phyloP scores from a whole-genome alignment of 2,888 invertebrate species.

The Drosophila nr. fundita region DNA sequence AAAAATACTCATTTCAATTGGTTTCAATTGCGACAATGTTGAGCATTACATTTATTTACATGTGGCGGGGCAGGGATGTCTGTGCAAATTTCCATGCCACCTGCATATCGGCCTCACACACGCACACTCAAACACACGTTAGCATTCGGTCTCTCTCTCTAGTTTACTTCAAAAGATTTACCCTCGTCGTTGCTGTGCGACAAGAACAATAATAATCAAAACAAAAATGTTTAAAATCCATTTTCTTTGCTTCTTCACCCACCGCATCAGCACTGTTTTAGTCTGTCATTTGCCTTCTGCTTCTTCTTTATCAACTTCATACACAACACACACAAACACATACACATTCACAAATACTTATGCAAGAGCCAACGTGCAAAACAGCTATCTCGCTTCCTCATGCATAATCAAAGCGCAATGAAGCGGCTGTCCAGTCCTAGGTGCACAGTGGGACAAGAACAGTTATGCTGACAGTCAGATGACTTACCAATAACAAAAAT shows the following conservation, averaged over 20 bases:
- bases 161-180: constrained; percentile 61
- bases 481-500: background rate
- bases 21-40: constrained; percentile 68
- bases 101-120: constrained; percentile 54
- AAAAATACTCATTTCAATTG: constrained; percentile 65
- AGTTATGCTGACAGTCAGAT: background rate
- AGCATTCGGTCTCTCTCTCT: constrained; percentile 35
- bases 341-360: constrained; percentile 40
- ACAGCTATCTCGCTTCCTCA: constrained; percentile 75
- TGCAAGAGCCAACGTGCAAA: constrained; percentile 53
- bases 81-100: constrained; percentile 56
- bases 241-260: constrained; percentile 73
- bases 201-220: constrained; percentile 82
- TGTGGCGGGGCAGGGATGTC: constrained; percentile 9
- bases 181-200: constrained; percentile 67
- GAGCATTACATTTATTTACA: constrained; percentile 71
- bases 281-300: constrained; percentile 75
- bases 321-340: constrained; percentile 25
- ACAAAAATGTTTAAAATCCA: constrained; percentile 82
- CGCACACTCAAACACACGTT: constrained; percentile 6
- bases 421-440: constrained; percentile 35
- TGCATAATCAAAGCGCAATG: constrained; percentile 50
- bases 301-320: constrained; percentile 55
- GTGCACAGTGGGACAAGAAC: constrained; percentile 53
- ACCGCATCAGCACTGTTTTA: constrained; percentile 57